These are phyloP conservation scores for Leptoclinus maculatus DNA, from an alignment of 2,797 vertebrate species.

Conservation along the genomic window DNA sequence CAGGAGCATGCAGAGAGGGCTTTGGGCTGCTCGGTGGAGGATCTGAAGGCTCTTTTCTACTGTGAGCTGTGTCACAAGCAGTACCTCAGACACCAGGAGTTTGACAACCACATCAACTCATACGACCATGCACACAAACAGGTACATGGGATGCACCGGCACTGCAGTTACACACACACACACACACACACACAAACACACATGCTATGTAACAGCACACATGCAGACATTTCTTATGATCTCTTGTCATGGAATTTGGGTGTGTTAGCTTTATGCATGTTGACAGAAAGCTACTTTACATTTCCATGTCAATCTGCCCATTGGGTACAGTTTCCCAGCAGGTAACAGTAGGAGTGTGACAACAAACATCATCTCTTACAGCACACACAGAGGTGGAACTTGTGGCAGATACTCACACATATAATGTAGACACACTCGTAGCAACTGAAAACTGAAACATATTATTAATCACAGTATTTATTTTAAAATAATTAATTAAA, in stretches of 20 bases:
- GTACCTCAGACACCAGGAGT: slow-evolving; percentile 98
- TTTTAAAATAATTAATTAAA: background rate
- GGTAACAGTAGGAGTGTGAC: slow-evolving; percentile 89
- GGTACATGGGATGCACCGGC: slow-evolving; percentile 80
- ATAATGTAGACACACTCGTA: background rate
- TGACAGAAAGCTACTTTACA: slow-evolving; percentile 57
- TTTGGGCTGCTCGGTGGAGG: slow-evolving; percentile 90
- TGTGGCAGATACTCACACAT: slow-evolving; percentile 29
- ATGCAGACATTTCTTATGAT: slow-evolving; percentile 15
- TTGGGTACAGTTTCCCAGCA: slow-evolving; percentile 49
- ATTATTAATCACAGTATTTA: slow-evolving; percentile 16
- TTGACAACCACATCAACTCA: slow-evolving; percentile 99
- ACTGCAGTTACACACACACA: slow-evolving; percentile 6
- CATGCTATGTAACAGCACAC: slow-evolving; percentile 3
- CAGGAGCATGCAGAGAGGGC: slow-evolving; percentile 92
- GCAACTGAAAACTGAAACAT: background rate
- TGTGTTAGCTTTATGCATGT: slow-evolving; percentile 26
- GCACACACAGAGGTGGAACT: slow-evolving; percentile 31
- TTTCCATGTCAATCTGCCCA: slow-evolving; percentile 41
- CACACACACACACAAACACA: slow-evolving; percentile 4
- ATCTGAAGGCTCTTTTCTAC: slow-evolving; percentile 96
- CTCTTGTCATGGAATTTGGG: slow-evolving; percentile 31
- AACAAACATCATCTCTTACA: slow-evolving; percentile 91
- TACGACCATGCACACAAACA: slow-evolving; percentile 98
- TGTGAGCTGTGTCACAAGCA: slow-evolving; percentile 98